Percentiles rank a stretch among this genome's conserved stretches.
Evolutionary conservation across 2,113 vertebrate genomes (phyloP).

Genomic region (Eurypyga helias): DNA sequence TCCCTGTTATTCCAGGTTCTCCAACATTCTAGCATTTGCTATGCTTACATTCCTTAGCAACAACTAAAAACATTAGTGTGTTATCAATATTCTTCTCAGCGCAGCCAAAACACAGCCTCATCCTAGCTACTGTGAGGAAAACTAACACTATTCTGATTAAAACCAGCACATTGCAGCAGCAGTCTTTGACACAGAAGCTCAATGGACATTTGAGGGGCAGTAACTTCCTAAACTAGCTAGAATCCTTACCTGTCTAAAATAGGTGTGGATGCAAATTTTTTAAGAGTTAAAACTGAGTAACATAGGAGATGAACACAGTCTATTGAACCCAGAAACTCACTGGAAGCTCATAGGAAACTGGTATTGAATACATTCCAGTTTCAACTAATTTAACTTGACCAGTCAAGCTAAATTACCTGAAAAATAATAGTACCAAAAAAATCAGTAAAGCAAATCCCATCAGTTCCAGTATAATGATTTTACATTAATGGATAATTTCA

Average conservation of each 20-base stretch:
- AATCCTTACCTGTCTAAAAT: neutral
- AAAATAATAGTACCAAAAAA: neutral
- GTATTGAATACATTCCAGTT: neutral
- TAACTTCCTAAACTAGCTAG: neutral
- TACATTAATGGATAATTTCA: constrained; percentile 38
- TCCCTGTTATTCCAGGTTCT: neutral
- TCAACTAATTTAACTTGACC: neutral
- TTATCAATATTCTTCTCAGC: no score
- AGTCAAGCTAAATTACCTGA: neutral
- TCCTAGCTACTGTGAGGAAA: no score
- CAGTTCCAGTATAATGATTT: constrained; percentile 12
- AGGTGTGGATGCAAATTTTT: neutral
- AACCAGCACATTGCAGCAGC: neutral
- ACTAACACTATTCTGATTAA: no score
- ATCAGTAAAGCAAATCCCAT: neutral
- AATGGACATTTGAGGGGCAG: neutral
- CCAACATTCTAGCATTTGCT: neutral
- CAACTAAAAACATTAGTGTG: no score
- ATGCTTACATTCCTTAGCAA: no score
- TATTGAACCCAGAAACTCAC: neutral
- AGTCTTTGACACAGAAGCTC: neutral
- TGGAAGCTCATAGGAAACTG: neutral
- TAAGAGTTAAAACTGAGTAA: neutral
- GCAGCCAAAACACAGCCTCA: no score
- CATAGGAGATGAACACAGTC: neutral